phyloP scores from a whole-genome alignment of 2,113 vertebrate species.

The Microtus montanus region DNA sequence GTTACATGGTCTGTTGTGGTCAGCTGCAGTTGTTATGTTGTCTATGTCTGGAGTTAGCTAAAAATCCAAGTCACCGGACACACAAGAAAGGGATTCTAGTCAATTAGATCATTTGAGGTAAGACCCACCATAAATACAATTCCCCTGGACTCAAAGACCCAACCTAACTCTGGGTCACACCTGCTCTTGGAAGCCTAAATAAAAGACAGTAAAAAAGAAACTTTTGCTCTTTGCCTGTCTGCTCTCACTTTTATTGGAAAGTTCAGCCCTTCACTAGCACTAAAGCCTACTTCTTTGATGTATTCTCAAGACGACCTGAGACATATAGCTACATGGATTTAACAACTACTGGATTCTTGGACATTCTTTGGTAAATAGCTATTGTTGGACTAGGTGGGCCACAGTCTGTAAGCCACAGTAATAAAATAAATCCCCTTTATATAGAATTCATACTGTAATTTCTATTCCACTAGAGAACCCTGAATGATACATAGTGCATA shows the following conservation, averaged over 20 bases:
- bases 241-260: not conserved
- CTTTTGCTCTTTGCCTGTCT: not conserved
- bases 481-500: not conserved
- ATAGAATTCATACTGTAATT: not conserved
- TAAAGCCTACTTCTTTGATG: not conserved
- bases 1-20: not conserved
- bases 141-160: not conserved
- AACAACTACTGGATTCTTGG: not conserved
- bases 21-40: not conserved
- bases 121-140: not conserved
- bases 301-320: not conserved
- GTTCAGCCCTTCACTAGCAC: not conserved
- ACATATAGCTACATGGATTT: not conserved
- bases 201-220: not conserved
- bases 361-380: not conserved
- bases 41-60: not conserved
- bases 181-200: not conserved
- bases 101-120: not conserved
- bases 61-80: not conserved
- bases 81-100: not conserved
- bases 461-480: not conserved
- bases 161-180: not conserved
- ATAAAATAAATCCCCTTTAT: not conserved
- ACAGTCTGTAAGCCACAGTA: not conserved
- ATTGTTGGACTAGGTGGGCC: not conserved